Conservation (phyloP, 2,797 vertebrate species). For the Melanotaenia trifasciata region DNA sequence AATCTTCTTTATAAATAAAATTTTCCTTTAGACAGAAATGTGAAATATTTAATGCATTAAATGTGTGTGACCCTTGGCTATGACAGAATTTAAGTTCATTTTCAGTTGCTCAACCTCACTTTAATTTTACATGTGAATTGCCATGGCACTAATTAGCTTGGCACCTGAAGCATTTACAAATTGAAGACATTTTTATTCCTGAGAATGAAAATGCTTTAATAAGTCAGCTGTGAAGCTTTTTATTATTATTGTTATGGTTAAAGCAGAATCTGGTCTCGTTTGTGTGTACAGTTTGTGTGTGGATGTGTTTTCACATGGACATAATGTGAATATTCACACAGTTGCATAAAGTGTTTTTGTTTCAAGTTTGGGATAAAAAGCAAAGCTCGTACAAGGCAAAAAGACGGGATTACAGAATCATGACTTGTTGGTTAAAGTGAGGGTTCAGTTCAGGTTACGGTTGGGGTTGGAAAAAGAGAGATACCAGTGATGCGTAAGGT, state of each 20-base stretch:
- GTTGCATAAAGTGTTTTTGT: background rate
- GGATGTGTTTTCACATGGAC: constrained; percentile 4
- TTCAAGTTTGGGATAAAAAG: constrained; percentile 8
- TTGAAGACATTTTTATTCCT: constrained; percentile 45
- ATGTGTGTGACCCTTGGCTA: constrained; percentile 8
- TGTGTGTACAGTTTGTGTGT: background rate
- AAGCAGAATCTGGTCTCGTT: background rate
- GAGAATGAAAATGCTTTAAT: constrained; percentile 38
- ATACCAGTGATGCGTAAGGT: background rate
- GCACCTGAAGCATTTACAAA: constrained; percentile 51
- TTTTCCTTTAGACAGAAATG: constrained; percentile 7
- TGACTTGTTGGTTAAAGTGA: background rate
- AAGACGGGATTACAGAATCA: background rate
- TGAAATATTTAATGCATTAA: constrained; percentile 23
- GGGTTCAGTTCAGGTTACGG: background rate
- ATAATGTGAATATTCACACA: constrained; percentile 3
- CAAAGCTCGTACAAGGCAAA: constrained; percentile 4
- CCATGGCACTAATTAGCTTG: constrained; percentile 41
- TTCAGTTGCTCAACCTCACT: constrained; percentile 37
- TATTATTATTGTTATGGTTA: background rate
- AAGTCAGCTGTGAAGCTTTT: constrained; percentile 13
- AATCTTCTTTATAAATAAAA: constrained; percentile 4
- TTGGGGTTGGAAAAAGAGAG: background rate
- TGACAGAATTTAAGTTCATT: constrained; percentile 31
- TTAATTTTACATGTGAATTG: constrained; percentile 39